These are phyloP conservation scores for Agrypnus murinus DNA, from an alignment of 2,888 invertebrate species.

Conservation along the genomic window DNA sequence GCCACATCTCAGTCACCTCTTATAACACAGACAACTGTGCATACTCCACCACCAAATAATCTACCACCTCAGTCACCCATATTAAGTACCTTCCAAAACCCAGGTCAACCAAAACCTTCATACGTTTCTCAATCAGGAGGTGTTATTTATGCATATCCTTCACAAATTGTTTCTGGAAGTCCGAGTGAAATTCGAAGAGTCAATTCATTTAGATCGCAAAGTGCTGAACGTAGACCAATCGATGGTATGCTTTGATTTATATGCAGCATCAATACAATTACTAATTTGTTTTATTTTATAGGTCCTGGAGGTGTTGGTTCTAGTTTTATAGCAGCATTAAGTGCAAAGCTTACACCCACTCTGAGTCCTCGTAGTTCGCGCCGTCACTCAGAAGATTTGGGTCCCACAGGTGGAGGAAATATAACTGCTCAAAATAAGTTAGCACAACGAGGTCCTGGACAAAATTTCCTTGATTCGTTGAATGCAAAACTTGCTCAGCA, in stretches of 20 bases:
- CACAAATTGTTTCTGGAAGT: constrained; percentile 71
- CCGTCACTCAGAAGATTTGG: constrained; percentile 71
- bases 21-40: constrained; percentile 49
- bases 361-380: constrained; percentile 75
- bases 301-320: constrained; percentile 76
- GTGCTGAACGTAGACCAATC: constrained; percentile 75
- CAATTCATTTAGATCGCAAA: constrained; percentile 76
- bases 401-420: constrained; percentile 50
- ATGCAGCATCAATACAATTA: background rate
- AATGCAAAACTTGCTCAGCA: constrained; percentile 85
- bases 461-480: constrained; percentile 85
- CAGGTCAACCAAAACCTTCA: constrained; percentile 66
- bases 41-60: constrained; percentile 24
- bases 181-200: constrained; percentile 73
- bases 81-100: constrained; percentile 68
- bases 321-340: constrained; percentile 81
- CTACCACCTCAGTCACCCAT: constrained; percentile 58
- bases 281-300: constrained; percentile 44
- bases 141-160: constrained; percentile 75
- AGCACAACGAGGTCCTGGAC: constrained; percentile 71
- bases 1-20: constrained; percentile 65
- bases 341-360: constrained; percentile 80
- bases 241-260: constrained; percentile 69
- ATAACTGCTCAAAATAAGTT: constrained; percentile 64
- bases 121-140: constrained; percentile 68